phyloP scores from a whole-genome alignment of 1,140 invertebrate species.

The Tetragnatha versicolor region DNA sequence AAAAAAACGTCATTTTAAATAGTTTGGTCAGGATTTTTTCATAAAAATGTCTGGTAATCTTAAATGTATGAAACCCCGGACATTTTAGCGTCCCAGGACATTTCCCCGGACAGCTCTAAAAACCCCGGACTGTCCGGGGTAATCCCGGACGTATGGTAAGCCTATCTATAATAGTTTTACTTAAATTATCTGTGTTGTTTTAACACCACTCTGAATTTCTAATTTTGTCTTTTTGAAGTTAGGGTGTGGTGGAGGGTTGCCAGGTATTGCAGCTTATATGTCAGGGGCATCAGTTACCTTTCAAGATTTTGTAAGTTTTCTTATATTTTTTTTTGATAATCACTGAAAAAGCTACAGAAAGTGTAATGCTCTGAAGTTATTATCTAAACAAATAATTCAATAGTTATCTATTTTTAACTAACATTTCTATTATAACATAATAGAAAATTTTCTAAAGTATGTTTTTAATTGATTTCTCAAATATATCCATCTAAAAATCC shows the following conservation, averaged over 20 bases:
- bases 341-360: background rate
- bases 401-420: background rate
- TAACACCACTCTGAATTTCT: background rate
- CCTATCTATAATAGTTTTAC: background rate
- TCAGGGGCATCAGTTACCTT: slow-evolving; percentile 77
- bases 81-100: background rate
- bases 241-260: slow-evolving; percentile 84
- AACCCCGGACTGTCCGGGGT: background rate
- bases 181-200: background rate
- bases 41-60: background rate
- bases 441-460: background rate
- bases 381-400: background rate
- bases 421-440: background rate
- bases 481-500: no score
- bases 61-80: background rate
- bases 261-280: slow-evolving; percentile 76
- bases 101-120: background rate
- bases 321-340: background rate
- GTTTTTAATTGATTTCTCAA: no score
- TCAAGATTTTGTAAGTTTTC: slow-evolving; percentile 84
- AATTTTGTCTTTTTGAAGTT: slow-evolving; percentile 74
- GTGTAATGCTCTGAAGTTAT: background rate
- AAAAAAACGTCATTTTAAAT: no score
- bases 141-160: background rate
- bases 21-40: no score